Evolutionary conservation across 1,140 invertebrate genomes (phyloP).

Genomic region (Hylaeus anthracinus): DNA sequence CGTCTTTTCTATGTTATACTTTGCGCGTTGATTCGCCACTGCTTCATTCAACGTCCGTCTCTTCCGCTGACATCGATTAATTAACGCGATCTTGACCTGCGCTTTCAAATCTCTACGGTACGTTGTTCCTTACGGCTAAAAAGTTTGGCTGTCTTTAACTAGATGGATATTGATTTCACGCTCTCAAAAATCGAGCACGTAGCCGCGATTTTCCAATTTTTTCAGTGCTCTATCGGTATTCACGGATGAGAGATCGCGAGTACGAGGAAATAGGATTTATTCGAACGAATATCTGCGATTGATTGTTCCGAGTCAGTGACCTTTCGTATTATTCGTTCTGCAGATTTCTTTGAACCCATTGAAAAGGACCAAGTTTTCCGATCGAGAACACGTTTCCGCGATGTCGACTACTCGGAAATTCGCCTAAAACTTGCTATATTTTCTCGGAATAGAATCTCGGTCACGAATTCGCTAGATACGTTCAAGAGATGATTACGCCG

Average conservation of each 20-base stretch:
- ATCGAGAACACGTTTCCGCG: not conserved
- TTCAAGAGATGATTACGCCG: not conserved
- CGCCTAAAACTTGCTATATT: too few species aligned
- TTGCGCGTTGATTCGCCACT: slow-evolving; percentile 10
- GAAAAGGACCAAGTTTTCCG: not conserved
- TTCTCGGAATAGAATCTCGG: not conserved
- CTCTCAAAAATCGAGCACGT: not conserved
- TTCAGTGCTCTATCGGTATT: not conserved
- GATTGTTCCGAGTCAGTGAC: slow-evolving; percentile 19
- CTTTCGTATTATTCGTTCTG: slow-evolving; percentile 5
- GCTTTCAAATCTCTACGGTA: not conserved
- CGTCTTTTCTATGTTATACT: slow-evolving; percentile 4
- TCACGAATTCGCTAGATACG: not conserved
- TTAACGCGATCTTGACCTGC: not conserved
- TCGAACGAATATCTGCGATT: slow-evolving; percentile 11
- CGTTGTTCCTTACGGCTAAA: too few species aligned
- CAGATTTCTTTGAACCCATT: slow-evolving; percentile 27
- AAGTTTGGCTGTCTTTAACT: not conserved
- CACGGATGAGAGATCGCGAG: not conserved
- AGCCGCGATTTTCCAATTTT: not conserved
- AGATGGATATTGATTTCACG: not conserved
- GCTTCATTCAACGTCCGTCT: not conserved
- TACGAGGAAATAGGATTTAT: slow-evolving; percentile 9
- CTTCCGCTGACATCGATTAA: slow-evolving; percentile 20
- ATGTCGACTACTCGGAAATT: not conserved